phyloP scores from a whole-genome alignment of 2,888 invertebrate species.

The Xestobium rufovillosum region DNA sequence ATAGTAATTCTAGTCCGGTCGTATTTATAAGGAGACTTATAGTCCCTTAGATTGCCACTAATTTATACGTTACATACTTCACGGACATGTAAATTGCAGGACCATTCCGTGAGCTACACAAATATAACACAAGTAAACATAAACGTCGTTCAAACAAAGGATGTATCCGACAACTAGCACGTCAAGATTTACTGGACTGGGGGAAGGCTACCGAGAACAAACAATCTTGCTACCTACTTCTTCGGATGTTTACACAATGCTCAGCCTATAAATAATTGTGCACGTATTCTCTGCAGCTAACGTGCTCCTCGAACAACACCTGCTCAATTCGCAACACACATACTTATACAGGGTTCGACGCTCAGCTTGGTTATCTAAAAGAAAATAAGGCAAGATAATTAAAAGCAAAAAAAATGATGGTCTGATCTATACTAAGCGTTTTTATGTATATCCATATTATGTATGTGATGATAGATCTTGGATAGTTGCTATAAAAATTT shows the following conservation, averaged over 20 bases:
- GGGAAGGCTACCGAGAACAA: constrained; percentile 12
- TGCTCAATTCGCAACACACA: no score
- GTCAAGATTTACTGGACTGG: constrained; percentile 32
- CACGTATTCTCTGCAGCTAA: no score
- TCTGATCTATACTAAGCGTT: no score
- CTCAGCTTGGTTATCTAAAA: no score
- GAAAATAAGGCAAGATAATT: no score
- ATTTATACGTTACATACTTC: constrained; percentile 32
- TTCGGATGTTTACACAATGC: constrained; percentile 7
- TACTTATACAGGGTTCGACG: no score
- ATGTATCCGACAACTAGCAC: constrained; percentile 28
- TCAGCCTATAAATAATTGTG: no score
- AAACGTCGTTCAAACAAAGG: constrained; percentile 35
- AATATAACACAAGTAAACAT: constrained; percentile 38
- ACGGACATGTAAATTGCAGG: constrained; percentile 27
- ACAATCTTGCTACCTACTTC: constrained; percentile 16
- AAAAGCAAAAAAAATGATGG: no score
- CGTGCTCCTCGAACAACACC: no score
- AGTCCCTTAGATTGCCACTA: constrained; percentile 30
- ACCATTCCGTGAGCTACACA: constrained; percentile 34
- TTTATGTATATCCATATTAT: no score
- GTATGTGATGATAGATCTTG: no score
- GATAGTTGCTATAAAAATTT: no score
- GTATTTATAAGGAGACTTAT: constrained; percentile 30
- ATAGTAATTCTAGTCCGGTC: constrained; percentile 33